Percentiles rank a stretch among this genome's conserved stretches.
These are phyloP conservation scores for Sebastiscus tertius DNA, from an alignment of 2,797 vertebrate species.

Conservation along the genomic window DNA sequence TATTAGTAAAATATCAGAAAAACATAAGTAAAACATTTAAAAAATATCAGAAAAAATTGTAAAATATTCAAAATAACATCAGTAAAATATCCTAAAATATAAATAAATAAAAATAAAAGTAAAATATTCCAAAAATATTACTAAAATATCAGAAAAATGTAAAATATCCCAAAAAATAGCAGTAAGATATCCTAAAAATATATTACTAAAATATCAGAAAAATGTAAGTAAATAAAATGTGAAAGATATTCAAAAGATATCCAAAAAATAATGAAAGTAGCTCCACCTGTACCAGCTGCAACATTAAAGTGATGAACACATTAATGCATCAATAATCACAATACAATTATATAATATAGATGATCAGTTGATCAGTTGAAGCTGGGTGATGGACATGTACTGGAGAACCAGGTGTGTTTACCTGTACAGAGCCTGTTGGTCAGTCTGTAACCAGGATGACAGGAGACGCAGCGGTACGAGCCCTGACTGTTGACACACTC, in stretches of 20 bases:
- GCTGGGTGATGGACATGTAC: background rate
- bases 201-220: no score
- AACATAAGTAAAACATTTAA: background rate
- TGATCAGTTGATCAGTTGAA: background rate
- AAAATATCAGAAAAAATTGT: rapidly evolving
- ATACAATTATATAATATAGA: no score
- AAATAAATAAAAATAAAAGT: background rate
- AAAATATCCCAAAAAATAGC: no score
- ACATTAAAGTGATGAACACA: no score
- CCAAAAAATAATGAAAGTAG: no score
- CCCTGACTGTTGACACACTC: slow-evolving; percentile 86
- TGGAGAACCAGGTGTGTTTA: slow-evolving; percentile 39
- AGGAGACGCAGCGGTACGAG: slow-evolving; percentile 86
- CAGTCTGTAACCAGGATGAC: slow-evolving; percentile 82
- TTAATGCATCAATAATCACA: no score
- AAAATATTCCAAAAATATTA: background rate
- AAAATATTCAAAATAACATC: background rate
- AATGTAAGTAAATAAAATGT: no score
- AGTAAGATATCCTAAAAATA: no score
- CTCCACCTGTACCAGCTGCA: no score
- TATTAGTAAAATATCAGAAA: background rate
- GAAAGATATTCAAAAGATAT: no score
- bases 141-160: no score
- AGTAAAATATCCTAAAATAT: background rate
- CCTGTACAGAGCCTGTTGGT: slow-evolving; percentile 80